These are phyloP conservation scores for Mastacembelus armatus DNA, from an alignment of 2,797 vertebrate species.

Conservation along the genomic window DNA sequence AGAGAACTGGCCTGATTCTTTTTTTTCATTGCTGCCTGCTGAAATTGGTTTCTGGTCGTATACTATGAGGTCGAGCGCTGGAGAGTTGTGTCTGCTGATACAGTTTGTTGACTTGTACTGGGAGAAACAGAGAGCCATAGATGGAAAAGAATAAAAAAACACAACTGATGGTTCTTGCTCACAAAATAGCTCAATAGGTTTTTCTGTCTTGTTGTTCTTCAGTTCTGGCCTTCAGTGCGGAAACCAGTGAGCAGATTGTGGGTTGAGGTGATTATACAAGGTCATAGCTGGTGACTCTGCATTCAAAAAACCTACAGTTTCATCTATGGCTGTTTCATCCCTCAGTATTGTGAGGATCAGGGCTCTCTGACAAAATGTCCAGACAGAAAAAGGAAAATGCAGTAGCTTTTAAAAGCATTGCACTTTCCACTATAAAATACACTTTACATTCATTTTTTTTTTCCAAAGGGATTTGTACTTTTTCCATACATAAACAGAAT, in stretches of 20 bases:
- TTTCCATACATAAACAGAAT: too few species aligned
- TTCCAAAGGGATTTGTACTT: too few species aligned
- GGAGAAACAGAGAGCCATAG: slow-evolving; percentile 56
- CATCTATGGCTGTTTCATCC: slow-evolving; percentile 46
- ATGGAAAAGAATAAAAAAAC: slow-evolving; percentile 48
- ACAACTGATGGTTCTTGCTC: slow-evolving; percentile 43
- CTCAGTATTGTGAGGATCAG: slow-evolving; percentile 33
- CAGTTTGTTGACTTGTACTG: slow-evolving; percentile 66
- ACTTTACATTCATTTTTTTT: too few species aligned
- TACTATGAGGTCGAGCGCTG: slow-evolving; percentile 57
- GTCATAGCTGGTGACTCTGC: slow-evolving; percentile 55
- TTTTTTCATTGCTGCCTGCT: slow-evolving; percentile 72
- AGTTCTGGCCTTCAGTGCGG: slow-evolving; percentile 61
- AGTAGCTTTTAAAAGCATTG: too few species aligned
- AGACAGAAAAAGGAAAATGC: slow-evolving; percentile 9
- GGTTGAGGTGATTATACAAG: slow-evolving; percentile 63
- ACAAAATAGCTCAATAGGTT: slow-evolving; percentile 58
- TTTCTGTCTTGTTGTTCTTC: slow-evolving; percentile 68
- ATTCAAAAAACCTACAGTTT: slow-evolving; percentile 49
- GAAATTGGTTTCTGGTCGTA: slow-evolving; percentile 82
- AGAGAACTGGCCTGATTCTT: slow-evolving; percentile 81
- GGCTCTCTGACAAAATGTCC: slow-evolving; percentile 34
- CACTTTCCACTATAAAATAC: too few species aligned
- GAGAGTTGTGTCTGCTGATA: slow-evolving; percentile 76
- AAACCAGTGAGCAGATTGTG: slow-evolving; percentile 33